These are phyloP conservation scores for Lasioglossum leucozonium DNA, from an alignment of 2,888 invertebrate species.

Conservation along the genomic window DNA sequence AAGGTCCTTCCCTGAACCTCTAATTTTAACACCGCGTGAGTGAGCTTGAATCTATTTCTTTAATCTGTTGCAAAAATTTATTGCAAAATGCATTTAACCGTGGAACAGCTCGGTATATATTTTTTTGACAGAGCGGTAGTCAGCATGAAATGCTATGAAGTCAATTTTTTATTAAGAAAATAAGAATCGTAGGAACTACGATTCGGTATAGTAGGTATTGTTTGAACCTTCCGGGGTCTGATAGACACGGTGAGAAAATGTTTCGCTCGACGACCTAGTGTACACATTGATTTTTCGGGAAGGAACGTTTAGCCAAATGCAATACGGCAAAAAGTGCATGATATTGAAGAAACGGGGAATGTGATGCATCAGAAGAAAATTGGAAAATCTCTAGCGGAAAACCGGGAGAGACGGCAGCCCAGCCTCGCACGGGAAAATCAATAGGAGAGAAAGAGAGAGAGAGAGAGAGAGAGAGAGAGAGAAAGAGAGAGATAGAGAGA, in stretches of 20 bases:
- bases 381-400: conserved; percentile 5
- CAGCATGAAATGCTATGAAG: neutral
- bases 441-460: conserved; percentile 29
- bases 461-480: neutral
- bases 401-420: conserved; percentile 16
- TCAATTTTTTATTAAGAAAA: neutral
- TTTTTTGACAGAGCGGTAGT: neutral
- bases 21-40: neutral
- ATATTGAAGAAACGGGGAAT: neutral
- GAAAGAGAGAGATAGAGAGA: too few relatives aligned
- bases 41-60: neutral
- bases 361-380: neutral
- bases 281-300: neutral
- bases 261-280: neutral
- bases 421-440: conserved; percentile 51
- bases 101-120: neutral
- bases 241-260: neutral
- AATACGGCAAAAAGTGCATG: neutral
- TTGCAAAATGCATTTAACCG: neutral
- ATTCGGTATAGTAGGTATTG: neutral
- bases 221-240: neutral
- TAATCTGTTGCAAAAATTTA: neutral
- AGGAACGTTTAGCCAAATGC: neutral
- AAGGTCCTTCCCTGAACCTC: too few relatives aligned
- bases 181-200: neutral